Base-by-base conservation (phyloP, 2,888 invertebrate genomes). In the Chymomyza amoena region DNA sequence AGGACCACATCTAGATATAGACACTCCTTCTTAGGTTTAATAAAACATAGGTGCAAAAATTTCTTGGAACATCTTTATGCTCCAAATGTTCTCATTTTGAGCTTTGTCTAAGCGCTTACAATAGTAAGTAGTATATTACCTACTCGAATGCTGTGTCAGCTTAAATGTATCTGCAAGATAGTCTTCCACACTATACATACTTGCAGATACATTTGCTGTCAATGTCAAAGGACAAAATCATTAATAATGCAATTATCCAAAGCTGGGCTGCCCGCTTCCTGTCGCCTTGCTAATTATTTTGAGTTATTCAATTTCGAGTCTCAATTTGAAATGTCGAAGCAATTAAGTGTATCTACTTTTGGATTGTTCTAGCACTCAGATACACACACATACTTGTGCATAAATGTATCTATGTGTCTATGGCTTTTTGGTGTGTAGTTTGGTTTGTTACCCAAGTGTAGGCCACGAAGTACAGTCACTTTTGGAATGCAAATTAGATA, bases 271-370 rank as follows among this genome's bases (percentile, higher is more conserved):
- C 70, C 61, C 20, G 15, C 36, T 64, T 18, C 56, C 50, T 64
- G 16, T 64, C 20, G 39, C 64, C 79, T 68, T 75, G 83, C 90
- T 89, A 91, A 91, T 91, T 90, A 90, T 90, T 90, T 89, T 88
- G 89, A 90, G 90, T 90, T 90, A 91, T 90, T 90, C 90, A 90
- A 90, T 90, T 90, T 90, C 89, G 87, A 87, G 86, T 90, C 90
- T 89, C 89, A 89, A 88, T 89, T 90, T 89, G 39, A 89, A 85
- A 82, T 85, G 76, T 79, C 82, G 70, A 75, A 82, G 85, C 88
- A 85, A 85, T 89, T 85, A 89, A 81, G 80, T 45, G 39, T 45
- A 45, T 45, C 39, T 45, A 45, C 39, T 45, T 45, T 45, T 45
- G 39, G 39, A 45, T 45, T 45, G 39, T 45, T 39, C 7, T 13